A percentile compares a stretch with the other conserved stretches of the same genome.
Evolutionary conservation across 1,140 invertebrate genomes (phyloP).

Genomic region (Eurosta solidaginis): DNA sequence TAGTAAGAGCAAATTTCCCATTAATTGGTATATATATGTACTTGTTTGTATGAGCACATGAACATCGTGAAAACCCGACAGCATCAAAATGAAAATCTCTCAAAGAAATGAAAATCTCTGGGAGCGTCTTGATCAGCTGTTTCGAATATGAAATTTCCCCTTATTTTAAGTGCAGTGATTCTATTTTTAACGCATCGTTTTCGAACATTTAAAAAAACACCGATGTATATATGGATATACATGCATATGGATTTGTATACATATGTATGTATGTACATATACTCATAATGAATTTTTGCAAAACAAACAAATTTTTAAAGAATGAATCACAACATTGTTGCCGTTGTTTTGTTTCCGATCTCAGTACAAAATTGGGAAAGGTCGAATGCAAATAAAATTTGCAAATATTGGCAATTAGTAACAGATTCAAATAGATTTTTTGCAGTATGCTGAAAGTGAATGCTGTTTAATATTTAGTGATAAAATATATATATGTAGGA

Average conservation of each 20-base stretch:
- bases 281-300: not conserved
- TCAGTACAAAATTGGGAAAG: not conserved
- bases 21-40: not conserved
- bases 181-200: not conserved
- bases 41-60: not conserved
- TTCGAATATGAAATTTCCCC: not conserved
- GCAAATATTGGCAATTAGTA: conserved; percentile 20
- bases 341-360: not conserved
- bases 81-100: too few relatives aligned
- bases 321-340: not conserved
- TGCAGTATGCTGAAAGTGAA: too few relatives aligned
- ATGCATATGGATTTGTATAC: not conserved
- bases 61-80: not conserved
- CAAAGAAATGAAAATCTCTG: not conserved
- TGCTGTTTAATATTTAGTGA: too few relatives aligned
- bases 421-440: too few relatives aligned
- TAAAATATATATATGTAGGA: too few relatives aligned
- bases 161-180: not conserved
- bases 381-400: not conserved
- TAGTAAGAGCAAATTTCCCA: not conserved
- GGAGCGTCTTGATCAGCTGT: not conserved
- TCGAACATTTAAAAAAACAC: not conserved
- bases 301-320: not conserved
- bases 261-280: not conserved
- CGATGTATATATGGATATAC: not conserved